Conservation (phyloP, 2,888 invertebrate species). For the Cataglyphis cursor region DNA sequence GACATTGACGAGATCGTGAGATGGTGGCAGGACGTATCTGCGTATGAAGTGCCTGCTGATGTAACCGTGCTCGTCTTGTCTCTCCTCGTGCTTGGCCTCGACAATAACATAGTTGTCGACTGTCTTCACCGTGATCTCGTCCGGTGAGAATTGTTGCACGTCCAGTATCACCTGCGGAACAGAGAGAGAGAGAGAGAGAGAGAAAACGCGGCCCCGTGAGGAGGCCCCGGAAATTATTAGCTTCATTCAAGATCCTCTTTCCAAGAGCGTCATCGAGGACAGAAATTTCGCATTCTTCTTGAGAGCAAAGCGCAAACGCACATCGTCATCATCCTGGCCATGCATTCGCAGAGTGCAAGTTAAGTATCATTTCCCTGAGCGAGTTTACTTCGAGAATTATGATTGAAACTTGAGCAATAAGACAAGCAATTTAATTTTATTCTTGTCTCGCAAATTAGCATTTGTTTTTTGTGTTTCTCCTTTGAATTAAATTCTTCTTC, state of each 20-base stretch:
- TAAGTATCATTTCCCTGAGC: slow-evolving; percentile 29
- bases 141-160: slow-evolving; percentile 87
- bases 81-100: slow-evolving; percentile 88
- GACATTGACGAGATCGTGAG: slow-evolving; percentile 86
- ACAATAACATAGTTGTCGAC: slow-evolving; percentile 86
- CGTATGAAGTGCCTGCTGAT: slow-evolving; percentile 87
- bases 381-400: slow-evolving; percentile 28
- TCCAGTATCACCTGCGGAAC: slow-evolving; percentile 84
- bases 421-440: neutral
- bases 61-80: slow-evolving; percentile 87
- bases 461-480: neutral
- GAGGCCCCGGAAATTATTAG: slow-evolving; percentile 20
- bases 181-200: slow-evolving; percentile 9
- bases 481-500: neutral
- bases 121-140: slow-evolving; percentile 87
- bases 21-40: slow-evolving; percentile 87
- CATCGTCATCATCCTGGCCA: neutral
- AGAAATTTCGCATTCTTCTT: slow-evolving; percentile 19
- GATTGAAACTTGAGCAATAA: slow-evolving; percentile 21
- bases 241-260: slow-evolving; percentile 37
- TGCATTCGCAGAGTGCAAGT: slow-evolving; percentile 25
- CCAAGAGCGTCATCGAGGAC: slow-evolving; percentile 5
- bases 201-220: slow-evolving; percentile 1
- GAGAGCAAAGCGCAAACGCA: slow-evolving; percentile 23
- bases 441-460: slow-evolving; percentile 4